Base-by-base conservation (phyloP, 2,888 invertebrate genomes). In the Macrophya annulata region DNA sequence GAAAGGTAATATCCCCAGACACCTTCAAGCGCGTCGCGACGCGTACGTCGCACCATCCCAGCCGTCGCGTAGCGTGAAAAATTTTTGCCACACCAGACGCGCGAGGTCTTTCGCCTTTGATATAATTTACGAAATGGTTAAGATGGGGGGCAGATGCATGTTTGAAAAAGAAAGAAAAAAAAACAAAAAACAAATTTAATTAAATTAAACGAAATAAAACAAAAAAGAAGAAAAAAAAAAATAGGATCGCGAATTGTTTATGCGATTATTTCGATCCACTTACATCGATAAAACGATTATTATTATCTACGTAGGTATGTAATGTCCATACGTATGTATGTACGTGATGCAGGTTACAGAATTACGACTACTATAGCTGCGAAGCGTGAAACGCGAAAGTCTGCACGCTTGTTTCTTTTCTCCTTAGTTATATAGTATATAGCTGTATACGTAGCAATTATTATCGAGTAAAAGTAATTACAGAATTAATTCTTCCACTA, bases 381-480 rank as follows among this genome's bases (percentile, higher is more conserved):
- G 71, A 40, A 40, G 37, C 71, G 71, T 71, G 71, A 71, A 71
- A 71, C 40, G 71, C 71, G n/a, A 40, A 71, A 71, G 37, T 40
- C n/a, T 71, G 71, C 71, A 71, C 40, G 71, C 71, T 71, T 31
- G 21, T 17, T 9, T 21, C 40, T 37, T 17, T 62, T 10, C 15
- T 62, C 10, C 9, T 10, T 9, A 17, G 51, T 62, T 25, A 62
- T 9, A 9, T 25, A 31, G 40, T 37, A 68, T 17, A 68, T 68
- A 68, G 15, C 68, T 25, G 31, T 48, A n/a, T 10, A 81, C 43
- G 15, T 59, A n/a, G 45, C 68, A 71, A 83, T 83, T 83, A 45
- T 45, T 74, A 74, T 83, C 62, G 83, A 83, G 83, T 68, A 71
- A 83, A 68, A 48, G 68, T 83, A 83, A 68, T 81, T 68, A 71